Conservation (phyloP, 2,797 vertebrate species). For the Sebastes minor region DNA sequence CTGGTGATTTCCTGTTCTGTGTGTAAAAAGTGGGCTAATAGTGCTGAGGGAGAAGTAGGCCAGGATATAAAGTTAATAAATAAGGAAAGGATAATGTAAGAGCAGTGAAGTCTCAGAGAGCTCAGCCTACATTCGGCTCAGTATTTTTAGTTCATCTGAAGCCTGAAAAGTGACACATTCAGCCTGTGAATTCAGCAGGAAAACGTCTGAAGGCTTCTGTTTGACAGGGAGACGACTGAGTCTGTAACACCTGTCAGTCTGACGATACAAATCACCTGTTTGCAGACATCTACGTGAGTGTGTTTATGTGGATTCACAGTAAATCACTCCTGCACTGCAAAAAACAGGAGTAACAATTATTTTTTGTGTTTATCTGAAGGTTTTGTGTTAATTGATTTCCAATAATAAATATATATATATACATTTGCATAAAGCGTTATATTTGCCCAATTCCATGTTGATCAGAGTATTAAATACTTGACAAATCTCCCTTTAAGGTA, state of each 20-base stretch:
- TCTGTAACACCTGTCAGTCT: constrained; percentile 3
- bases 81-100: constrained; percentile 60
- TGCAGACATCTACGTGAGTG: neutral
- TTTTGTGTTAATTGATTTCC: no score
- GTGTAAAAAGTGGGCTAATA: constrained; percentile 55
- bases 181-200: constrained; percentile 16
- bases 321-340: neutral
- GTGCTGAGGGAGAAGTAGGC: constrained; percentile 54
- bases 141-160: constrained; percentile 52
- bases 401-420: no score
- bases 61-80: constrained; percentile 60
- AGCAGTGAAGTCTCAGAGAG: constrained; percentile 45
- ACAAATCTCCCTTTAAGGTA: no score
- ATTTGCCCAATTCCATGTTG: no score
- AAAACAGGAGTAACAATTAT: neutral
- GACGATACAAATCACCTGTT: neutral
- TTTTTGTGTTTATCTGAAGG: neutral
- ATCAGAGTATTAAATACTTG: no score
- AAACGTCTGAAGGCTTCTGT: neutral
- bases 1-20: constrained; percentile 13
- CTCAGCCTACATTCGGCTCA: constrained; percentile 47
- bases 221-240: neutral
- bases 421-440: no score
- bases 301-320: neutral
- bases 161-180: neutral